Conservation (phyloP, 2,113 vertebrate species). For the Pelmatolapia mariae region DNA sequence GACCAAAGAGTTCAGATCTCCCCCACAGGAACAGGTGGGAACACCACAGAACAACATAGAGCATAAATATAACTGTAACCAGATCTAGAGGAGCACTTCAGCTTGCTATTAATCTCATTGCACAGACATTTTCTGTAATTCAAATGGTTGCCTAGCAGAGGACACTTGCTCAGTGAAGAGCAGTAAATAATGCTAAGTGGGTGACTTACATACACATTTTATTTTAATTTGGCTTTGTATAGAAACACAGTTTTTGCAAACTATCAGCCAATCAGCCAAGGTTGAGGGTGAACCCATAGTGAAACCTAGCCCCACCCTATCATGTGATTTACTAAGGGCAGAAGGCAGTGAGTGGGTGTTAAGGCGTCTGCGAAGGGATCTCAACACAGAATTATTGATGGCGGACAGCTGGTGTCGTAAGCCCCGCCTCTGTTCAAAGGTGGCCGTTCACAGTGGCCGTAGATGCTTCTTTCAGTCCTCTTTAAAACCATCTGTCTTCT, state of each 20-base stretch:
- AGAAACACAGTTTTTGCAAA: neutral
- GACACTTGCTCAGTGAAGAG: neutral
- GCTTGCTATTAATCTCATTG: neutral
- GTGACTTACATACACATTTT: neutral
- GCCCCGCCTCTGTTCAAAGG: neutral
- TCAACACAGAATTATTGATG: neutral
- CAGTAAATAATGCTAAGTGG: neutral
- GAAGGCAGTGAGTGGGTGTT: neutral
- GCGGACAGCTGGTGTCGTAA: accelerated
- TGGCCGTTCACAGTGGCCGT: accelerated
- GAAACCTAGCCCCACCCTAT: neutral
- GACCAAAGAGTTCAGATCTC: conserved; percentile 94
- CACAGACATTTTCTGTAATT: neutral
- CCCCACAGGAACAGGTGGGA: conserved; percentile 91
- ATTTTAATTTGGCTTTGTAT: neutral
- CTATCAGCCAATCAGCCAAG: neutral
- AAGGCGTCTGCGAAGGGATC: neutral
- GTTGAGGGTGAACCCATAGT: neutral
- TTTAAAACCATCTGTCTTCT: neutral
- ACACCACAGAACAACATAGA: neutral
- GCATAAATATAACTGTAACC: neutral
- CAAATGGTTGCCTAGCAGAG: neutral
- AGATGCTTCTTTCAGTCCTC: neutral
- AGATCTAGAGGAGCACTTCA: neutral
- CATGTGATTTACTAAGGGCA: neutral